Percentiles rank a stretch among this genome's conserved stretches.
Conservation (phyloP, 2,797 vertebrate genomes). For the Chaetodon trifasciatus region DNA sequence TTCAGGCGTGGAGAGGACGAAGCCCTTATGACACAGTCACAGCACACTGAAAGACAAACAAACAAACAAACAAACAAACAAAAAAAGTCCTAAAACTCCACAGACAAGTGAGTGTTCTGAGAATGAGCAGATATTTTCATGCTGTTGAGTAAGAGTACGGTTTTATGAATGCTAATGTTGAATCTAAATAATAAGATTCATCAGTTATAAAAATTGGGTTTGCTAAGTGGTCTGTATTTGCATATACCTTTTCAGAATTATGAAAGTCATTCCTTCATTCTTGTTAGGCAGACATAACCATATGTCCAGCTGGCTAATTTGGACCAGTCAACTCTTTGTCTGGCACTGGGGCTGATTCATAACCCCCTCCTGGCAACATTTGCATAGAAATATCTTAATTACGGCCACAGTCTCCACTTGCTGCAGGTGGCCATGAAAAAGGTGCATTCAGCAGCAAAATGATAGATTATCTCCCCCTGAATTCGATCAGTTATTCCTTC, state of each 20-base stretch:
- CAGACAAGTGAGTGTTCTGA: neutral
- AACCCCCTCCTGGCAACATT: conserved; percentile 51
- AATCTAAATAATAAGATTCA: conserved; percentile 14
- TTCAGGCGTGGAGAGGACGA: conserved; percentile 61
- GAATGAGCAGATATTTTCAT: neutral
- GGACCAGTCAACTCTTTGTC: conserved; percentile 40
- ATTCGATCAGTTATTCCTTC: conserved; percentile 61
- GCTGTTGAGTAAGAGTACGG: neutral
- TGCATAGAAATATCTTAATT: conserved; percentile 73
- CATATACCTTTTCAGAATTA: conserved; percentile 35
- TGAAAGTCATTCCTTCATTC: conserved; percentile 11
- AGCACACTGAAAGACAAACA: conserved; percentile 17
- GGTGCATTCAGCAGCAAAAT: conserved; percentile 55
- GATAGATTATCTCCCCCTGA: conserved; percentile 63
- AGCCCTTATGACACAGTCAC: conserved; percentile 51
- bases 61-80: neutral
- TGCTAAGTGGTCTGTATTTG: conserved; percentile 27
- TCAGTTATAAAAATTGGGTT: conserved; percentile 15
- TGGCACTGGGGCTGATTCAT: conserved; percentile 40
- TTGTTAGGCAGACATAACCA: conserved; percentile 43
- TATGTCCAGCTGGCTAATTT: conserved; percentile 48
- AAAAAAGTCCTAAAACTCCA: neutral
- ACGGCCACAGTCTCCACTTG: conserved; percentile 29
- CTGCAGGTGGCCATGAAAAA: conserved; percentile 54
- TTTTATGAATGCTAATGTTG: conserved; percentile 18